A percentile compares a stretch with the other conserved stretches of the same genome.
Evolutionary conservation across 1,140 invertebrate genomes (phyloP).

Genomic region (Pararge aegeria): DNA sequence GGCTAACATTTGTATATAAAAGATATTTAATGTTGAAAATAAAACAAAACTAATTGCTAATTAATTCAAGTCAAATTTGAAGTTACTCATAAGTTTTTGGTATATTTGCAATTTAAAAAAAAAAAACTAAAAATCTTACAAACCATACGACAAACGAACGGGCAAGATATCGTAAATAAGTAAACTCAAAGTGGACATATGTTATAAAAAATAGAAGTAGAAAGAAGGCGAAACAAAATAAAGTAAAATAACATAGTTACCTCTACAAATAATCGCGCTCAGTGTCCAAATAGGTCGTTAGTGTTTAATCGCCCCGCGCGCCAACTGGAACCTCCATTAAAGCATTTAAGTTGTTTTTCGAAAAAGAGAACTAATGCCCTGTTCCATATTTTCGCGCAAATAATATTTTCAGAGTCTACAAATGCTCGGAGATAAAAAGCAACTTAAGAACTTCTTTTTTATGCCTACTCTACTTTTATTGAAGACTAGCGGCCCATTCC

Average conservation of each 20-base stretch:
- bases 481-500: too few relatives aligned
- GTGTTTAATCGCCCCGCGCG: constrained; percentile 42
- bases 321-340: constrained; percentile 39
- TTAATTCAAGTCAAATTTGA: too few relatives aligned
- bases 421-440: background rate
- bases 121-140: too few relatives aligned
- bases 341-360: constrained; percentile 39
- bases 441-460: background rate
- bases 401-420: background rate
- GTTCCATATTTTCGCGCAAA: constrained; percentile 8
- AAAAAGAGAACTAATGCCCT: constrained; percentile 25
- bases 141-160: too few relatives aligned
- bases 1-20: too few relatives aligned
- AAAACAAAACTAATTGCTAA: too few relatives aligned
- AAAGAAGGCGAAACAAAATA: constrained; percentile 12
- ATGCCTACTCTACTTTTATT: background rate
- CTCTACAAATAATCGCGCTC: constrained; percentile 32
- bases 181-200: background rate
- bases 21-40: too few relatives aligned
- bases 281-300: constrained; percentile 46
- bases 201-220: background rate
- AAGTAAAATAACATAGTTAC: constrained; percentile 26
- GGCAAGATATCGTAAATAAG: too few relatives aligned
- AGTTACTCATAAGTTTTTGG: too few relatives aligned
- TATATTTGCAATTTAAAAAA: too few relatives aligned